Evolutionary conservation across 2,113 vertebrate species (phyloP).

Genomic region (Daboia siamensis): DNA sequence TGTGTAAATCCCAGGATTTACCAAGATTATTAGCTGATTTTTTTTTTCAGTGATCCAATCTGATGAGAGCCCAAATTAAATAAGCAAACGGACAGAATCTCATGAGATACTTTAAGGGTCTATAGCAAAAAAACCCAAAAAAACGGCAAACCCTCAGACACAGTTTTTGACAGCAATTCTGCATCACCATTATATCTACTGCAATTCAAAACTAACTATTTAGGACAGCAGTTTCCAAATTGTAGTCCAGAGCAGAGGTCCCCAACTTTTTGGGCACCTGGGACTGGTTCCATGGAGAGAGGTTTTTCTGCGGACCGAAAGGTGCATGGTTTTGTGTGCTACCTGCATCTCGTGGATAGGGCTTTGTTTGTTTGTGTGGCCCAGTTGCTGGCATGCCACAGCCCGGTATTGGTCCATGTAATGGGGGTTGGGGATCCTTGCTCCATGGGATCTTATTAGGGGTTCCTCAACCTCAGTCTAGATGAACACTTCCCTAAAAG

Average conservation of each 20-base stretch:
- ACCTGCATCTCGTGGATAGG: too few relatives aligned
- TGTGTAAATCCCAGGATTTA: conserved; percentile 15
- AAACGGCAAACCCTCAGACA: neutral
- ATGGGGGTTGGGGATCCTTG: too few relatives aligned
- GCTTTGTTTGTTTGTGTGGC: too few relatives aligned
- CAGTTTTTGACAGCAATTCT: conserved; percentile 3
- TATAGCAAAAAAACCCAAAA: neutral
- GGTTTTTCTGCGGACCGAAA: too few relatives aligned
- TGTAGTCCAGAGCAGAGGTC: neutral
- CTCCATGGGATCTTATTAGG: neutral
- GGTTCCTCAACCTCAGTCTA: neutral
- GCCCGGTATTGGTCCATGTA: too few relatives aligned
- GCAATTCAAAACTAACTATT: neutral
- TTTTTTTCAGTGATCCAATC: neutral
- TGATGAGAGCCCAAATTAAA: conserved; percentile 1
- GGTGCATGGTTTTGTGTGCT: too few relatives aligned
- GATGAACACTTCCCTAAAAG: neutral
- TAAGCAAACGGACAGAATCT: neutral
- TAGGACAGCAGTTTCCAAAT: neutral
- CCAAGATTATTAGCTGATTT: conserved; percentile 17
- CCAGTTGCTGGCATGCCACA: too few relatives aligned
- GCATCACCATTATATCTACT: neutral
- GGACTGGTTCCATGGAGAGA: too few relatives aligned
- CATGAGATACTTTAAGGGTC: neutral
- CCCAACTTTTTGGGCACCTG: too few relatives aligned